Evolutionary conservation across 37 sponge, comb jelly and placozoan species (phyloP).

Genomic region (Lycopodina hypogea): DNA sequence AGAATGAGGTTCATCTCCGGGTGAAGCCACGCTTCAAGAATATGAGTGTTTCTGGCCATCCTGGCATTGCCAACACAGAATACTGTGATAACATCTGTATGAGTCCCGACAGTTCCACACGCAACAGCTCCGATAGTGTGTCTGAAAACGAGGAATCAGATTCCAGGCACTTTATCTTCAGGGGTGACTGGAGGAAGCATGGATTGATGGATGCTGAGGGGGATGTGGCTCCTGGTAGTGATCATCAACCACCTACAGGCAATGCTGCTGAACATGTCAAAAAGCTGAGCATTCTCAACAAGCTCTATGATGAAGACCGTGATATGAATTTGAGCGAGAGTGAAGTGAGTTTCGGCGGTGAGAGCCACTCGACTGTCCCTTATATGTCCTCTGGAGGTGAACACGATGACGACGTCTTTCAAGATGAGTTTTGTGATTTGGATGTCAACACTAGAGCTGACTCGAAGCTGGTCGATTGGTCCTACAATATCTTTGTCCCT

Average conservation of each 20-base stretch:
- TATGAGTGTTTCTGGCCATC: too few relatives aligned
- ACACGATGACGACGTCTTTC: slow-evolving; percentile 30
- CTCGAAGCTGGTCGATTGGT: slow-evolving; percentile 46
- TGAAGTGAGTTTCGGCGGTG: slow-evolving; percentile 1
- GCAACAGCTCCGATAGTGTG: too few relatives aligned
- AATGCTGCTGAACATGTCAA: not conserved
- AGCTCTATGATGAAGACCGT: not conserved
- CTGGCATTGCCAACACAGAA: too few relatives aligned
- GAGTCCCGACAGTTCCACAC: too few relatives aligned
- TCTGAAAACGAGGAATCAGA: too few relatives aligned
- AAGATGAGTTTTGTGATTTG: not conserved
- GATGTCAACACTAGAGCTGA: slow-evolving; percentile 10
- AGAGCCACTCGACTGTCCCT: not conserved
- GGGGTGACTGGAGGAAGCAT: too few relatives aligned
- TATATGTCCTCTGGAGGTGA: not conserved
- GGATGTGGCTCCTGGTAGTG: too few relatives aligned
- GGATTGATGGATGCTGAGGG: too few relatives aligned
- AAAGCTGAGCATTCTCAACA: not conserved
- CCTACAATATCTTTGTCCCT: slow-evolving; percentile 42
- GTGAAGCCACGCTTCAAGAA: too few relatives aligned
- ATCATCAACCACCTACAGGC: not conserved
- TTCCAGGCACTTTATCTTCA: too few relatives aligned
- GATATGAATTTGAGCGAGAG: not conserved
- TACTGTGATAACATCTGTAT: too few relatives aligned
- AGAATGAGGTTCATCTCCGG: too few relatives aligned